Conservation (phyloP, 2,113 vertebrate species). For the Myiozetetes cayanensis region DNA sequence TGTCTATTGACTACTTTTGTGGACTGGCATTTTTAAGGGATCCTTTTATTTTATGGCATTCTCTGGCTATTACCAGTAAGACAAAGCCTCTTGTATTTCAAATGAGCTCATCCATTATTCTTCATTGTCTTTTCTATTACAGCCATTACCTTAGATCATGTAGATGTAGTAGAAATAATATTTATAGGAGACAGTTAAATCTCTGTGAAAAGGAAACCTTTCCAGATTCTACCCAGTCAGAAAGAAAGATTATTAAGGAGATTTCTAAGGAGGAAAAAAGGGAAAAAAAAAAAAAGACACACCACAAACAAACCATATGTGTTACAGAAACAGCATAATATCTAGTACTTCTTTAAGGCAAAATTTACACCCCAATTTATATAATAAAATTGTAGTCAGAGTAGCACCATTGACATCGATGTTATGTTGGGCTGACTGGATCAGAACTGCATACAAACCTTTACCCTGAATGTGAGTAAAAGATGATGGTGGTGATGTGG, state of each 20-base stretch:
- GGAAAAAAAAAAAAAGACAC: background rate
- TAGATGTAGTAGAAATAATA: background rate
- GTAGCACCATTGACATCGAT: background rate
- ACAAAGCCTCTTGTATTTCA: background rate
- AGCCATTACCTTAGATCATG: background rate
- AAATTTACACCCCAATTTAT: background rate
- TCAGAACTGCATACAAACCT: background rate
- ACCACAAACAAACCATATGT: background rate
- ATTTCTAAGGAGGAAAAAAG: background rate
- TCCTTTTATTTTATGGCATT: conserved; percentile 35
- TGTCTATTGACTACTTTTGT: conserved; percentile 25
- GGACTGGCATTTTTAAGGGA: background rate
- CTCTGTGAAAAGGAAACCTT: background rate
- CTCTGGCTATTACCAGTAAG: background rate
- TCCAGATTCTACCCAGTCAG: background rate
- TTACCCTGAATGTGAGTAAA: background rate
- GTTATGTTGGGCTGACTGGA: background rate
- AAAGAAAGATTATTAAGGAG: background rate
- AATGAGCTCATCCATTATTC: background rate
- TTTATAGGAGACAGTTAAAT: background rate
- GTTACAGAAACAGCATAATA: background rate
- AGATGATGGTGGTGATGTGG: background rate
- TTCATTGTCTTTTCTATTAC: conserved; percentile 6
- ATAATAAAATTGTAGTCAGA: background rate
- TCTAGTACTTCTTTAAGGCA: background rate